Evolutionary conservation across 2,888 invertebrate species (phyloP), one percentile per base, ranked within the genome.

Genomic region (Seira musarum): DNA sequence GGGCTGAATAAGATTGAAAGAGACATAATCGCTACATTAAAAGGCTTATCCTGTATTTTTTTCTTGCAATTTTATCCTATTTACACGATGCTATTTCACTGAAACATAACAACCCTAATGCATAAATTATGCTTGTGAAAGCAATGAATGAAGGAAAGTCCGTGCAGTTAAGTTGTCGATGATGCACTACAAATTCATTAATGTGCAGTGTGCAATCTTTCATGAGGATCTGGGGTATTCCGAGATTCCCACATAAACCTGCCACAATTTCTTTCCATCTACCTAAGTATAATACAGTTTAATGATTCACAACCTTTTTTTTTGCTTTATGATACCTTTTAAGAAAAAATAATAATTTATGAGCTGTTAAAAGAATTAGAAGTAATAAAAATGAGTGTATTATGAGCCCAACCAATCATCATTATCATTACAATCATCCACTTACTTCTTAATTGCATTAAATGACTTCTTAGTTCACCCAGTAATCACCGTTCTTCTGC

Each of bases 321-420:
- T 30, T 30, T 30, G 30, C 30, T 30, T 30, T 30, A 30, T 30
- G 30, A 30, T 30, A 30, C 30, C 30, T 30, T 30, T 19, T 60
- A 19, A 60, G 60, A 46, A 64, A 64, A 64, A 24, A 24, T n/a
- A 17, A 30, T 64, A 72, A 72, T 72, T 72, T 72, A 72, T 65
- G 72, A 72, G 53, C 64, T 72, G 65, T 49, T 64, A 40, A 72
- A 65, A 65, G 71, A 46, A 60, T 60, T 60, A 60, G 22, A 60
- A 60, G 60, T 21, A 15, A 21, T 60, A 60, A 60, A 60, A 60
- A 60, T 19, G 22, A 60, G 22, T 22, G 21, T 60, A 22, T 60
- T 21, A 60, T 60, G 6, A 21, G 2, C 22, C 22, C 60, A 6
- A 60, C 60, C 17, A 13, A 60, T 60, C 22, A 60, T 60, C 22